Conservation (phyloP, 1,140 invertebrate genomes). For the Drosophila sturtevanti region DNA sequence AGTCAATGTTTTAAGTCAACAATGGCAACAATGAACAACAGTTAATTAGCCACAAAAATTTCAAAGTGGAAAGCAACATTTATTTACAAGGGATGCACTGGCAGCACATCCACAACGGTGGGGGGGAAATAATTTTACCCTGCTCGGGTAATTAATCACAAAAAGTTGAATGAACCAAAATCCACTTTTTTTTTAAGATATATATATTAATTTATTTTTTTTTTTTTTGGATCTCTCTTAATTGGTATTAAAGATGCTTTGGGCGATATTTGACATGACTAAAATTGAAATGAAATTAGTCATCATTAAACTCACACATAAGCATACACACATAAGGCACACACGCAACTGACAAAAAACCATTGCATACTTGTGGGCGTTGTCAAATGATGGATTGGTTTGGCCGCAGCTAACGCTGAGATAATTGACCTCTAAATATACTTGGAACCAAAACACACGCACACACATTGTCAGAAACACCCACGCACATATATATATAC, state of each 20-base stretch:
- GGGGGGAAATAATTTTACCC: conserved; percentile 61
- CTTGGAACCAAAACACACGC: conserved; percentile 43
- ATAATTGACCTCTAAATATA: conserved; percentile 78
- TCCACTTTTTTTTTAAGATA: conserved; percentile 27
- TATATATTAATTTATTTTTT: background rate
- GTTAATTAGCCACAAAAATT: conserved; percentile 52
- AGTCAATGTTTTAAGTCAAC: conserved; percentile 34
- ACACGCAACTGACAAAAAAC: background rate
- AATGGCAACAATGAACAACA: conserved; percentile 39
- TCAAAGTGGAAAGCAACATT: conserved; percentile 22
- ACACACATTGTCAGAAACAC: conserved; percentile 1
- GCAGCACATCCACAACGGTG: conserved; percentile 39
- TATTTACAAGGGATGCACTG: conserved; percentile 47
- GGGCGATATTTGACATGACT: conserved; percentile 19
- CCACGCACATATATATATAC: conserved; percentile 11
- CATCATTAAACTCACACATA: conserved; percentile 56
- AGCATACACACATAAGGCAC: background rate
- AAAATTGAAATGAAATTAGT: conserved; percentile 62
- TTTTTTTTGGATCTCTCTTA: conserved; percentile 13
- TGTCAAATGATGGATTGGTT: conserved; percentile 69
- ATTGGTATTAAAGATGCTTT: conserved; percentile 66
- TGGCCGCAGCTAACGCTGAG: conserved; percentile 44
- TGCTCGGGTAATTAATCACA: conserved; percentile 69
- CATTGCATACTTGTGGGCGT: conserved; percentile 67
- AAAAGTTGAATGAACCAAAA: conserved; percentile 71